Evolutionary conservation across 2,888 invertebrate genomes (phyloP), one percentile per base, ranked within the genome.

Genomic region (Orthosia incerta): DNA sequence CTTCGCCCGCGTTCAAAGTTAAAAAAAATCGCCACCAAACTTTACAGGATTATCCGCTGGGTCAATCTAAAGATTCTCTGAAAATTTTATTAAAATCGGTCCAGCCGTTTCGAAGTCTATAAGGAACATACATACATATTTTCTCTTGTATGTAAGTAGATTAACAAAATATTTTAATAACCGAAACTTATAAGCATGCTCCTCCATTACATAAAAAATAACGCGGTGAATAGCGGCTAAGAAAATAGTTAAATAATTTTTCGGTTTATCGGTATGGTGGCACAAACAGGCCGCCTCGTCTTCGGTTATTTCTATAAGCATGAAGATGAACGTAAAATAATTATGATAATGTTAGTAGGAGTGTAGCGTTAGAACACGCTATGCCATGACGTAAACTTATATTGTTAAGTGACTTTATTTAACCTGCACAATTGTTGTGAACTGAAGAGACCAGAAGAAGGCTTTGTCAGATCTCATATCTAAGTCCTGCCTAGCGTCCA

Each of bases 181-280:
- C 56, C 18, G 9, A 64, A 65, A 46, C 61, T 20, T 39, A 23
- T 56, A 61, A 56, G 2, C 57, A 46, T 11, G 65, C 72, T 71
- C 82, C 73, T 57, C 60, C 53, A 74, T 76, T 82, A 62, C 82
- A 71, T 78, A 60, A 78, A 83, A 80, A 80, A 73, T 84, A 80
- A 83, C 62, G 67, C 59, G 64, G 82, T 69, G 46, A 77, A 76
- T 84, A 85, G 79, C 79, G 51, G 53, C 64, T 81, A 61, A 77
- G 79, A 68, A 82, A 83, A 71, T 48, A 59, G 61, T 80, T 73
- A 61, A 75, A 65, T 71, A 66, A 74, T 80, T 75, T 48, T 60
- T 75, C 55, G 50, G 61, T n/a, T 71, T 83, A 77, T 71, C 72
- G 59, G 31, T 60, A 56, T 46, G 3, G 45, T 20, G 56, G 39